Percentiles rank a stretch among this genome's conserved stretches.
These are phyloP conservation scores for Pantherophis alleghaniensis DNA, from an alignment of 2,797 vertebrate species.

Conservation along the genomic window DNA sequence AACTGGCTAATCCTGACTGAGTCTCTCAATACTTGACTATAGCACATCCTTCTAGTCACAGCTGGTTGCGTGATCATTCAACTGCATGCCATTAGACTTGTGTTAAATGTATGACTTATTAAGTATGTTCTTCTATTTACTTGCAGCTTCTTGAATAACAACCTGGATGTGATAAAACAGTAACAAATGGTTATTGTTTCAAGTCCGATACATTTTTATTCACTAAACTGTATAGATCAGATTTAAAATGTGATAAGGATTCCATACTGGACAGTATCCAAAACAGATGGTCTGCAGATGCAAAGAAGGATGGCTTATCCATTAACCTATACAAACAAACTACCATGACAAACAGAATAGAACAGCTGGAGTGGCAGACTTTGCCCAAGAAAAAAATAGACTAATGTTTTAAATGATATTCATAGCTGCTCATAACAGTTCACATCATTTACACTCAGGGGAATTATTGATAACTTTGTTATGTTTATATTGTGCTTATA, in stretches of 20 bases:
- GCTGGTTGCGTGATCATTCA: neutral
- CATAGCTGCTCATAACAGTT: neutral
- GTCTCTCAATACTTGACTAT: neutral
- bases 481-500: neutral
- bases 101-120: neutral
- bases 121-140: neutral
- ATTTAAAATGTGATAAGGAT: slow-evolving; percentile 2
- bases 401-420: neutral
- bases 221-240: neutral
- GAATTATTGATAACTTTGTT: neutral
- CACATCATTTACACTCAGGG: neutral
- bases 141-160: neutral
- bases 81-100: too few species aligned
- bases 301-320: neutral
- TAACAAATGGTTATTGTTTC: neutral
- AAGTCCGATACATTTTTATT: neutral
- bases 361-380: neutral
- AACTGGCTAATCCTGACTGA: neutral
- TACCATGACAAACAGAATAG: neutral
- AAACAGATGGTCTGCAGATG: neutral
- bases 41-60: neutral
- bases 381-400: neutral
- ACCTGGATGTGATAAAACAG: neutral
- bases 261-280: neutral
- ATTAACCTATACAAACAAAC: neutral